Percentiles rank a stretch among this genome's conserved stretches.
Conservation (phyloP, 2,113 vertebrate genomes). For the Tragulus kanchil region DNA sequence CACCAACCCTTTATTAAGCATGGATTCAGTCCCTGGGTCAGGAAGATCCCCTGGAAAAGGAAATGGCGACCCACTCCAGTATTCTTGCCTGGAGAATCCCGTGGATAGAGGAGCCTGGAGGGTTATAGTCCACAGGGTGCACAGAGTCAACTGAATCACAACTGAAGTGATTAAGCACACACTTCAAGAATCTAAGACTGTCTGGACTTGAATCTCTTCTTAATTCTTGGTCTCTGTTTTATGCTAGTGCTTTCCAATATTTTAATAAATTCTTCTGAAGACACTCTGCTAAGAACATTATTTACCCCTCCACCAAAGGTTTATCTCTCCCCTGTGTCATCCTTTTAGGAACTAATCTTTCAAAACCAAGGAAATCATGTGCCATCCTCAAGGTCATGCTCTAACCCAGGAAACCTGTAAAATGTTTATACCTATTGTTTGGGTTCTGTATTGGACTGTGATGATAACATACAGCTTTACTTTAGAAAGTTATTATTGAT, state of each 20-base stretch:
- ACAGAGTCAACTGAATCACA: not conserved
- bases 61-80: not conserved
- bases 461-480: slow-evolving; percentile 46
- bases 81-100: not conserved
- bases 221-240: slow-evolving; percentile 68
- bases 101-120: not conserved
- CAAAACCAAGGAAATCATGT: slow-evolving; percentile 54
- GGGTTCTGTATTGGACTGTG: slow-evolving; percentile 6
- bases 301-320: not conserved
- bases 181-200: not conserved
- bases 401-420: not conserved
- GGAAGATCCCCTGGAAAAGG: not conserved
- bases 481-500: slow-evolving; percentile 54
- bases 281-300: not conserved
- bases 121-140: not conserved
- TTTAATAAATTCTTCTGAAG: slow-evolving; percentile 57
- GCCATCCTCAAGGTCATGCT: slow-evolving; percentile 14
- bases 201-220: slow-evolving; percentile 64
- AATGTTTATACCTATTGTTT: not conserved
- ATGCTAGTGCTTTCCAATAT: slow-evolving; percentile 48
- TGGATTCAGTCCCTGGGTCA: not conserved
- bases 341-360: slow-evolving; percentile 46
- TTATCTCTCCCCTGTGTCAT: not conserved
- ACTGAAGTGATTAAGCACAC: not conserved
- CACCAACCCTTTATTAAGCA: not conserved